These are phyloP conservation scores for Cepaea hortensis DNA, from an alignment of 2,888 invertebrate species.

Conservation along the genomic window DNA sequence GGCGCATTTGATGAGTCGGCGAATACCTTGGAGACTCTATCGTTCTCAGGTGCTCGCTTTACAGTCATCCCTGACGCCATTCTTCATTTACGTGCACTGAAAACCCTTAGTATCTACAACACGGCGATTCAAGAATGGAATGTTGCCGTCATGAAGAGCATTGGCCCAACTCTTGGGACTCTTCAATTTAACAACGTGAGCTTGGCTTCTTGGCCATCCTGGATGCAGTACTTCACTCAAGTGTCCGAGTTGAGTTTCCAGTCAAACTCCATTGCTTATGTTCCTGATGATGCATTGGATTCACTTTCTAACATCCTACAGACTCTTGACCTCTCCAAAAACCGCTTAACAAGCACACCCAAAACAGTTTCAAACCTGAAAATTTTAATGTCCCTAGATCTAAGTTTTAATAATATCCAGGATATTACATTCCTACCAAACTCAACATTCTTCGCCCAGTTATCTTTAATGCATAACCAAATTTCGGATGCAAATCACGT, in stretches of 20 bases:
- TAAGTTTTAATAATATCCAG: not conserved
- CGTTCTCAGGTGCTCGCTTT: not conserved
- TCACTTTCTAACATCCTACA: not conserved
- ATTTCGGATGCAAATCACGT: not conserved
- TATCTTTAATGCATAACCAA: not conserved
- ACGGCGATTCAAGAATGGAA: not conserved
- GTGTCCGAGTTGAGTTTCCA: not conserved
- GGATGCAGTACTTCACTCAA: not conserved
- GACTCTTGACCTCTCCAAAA: not conserved
- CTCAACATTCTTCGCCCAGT: not conserved
- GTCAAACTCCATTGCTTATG: not conserved
- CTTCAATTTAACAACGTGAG: not conserved
- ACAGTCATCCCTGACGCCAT: slow-evolving; percentile 3
- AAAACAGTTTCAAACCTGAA: not conserved
- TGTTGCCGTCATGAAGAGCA: not conserved
- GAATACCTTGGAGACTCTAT: not conserved
- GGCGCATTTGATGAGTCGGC: not conserved
- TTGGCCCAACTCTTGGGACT: not conserved
- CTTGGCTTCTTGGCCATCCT: not conserved
- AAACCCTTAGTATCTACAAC: not conserved
- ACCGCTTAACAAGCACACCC: not conserved
- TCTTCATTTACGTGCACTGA: not conserved
- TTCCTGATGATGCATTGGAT: slow-evolving; percentile 1
- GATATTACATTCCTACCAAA: not conserved
- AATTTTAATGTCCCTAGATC: not conserved